Percentiles rank a stretch among this genome's conserved stretches.
phyloP scores from a whole-genome alignment of 2,113 vertebrate genomes.

The Pseudonaja textilis region DNA sequence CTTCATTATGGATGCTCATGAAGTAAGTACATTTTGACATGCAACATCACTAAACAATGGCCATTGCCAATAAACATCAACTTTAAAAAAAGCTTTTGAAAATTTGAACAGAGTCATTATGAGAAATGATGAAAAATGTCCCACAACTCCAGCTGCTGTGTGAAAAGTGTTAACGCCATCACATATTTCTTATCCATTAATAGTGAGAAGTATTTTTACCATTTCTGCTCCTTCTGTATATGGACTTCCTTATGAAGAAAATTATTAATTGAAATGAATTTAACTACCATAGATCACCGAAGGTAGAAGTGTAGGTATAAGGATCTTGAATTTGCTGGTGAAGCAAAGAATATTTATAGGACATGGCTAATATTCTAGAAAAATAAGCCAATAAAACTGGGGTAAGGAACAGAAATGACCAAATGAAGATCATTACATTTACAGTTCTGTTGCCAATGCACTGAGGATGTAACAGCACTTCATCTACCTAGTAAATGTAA shows the following conservation, averaged over 20 bases:
- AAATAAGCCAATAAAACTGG: neutral
- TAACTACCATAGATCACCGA: neutral
- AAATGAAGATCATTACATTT: neutral
- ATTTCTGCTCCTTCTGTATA: neutral
- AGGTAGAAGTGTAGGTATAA: neutral
- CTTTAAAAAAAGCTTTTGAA: neutral
- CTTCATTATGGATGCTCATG: neutral
- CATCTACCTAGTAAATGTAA: neutral
- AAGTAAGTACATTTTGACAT: neutral
- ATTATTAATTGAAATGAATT: neutral
- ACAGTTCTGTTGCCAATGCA: neutral
- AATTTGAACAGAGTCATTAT: neutral
- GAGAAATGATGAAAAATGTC: neutral
- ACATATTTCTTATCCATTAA: neutral
- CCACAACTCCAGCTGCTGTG: neutral
- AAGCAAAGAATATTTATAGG: neutral
- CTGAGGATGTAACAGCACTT: neutral
- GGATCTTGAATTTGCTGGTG: neutral
- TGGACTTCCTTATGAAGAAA: neutral
- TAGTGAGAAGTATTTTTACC: neutral
- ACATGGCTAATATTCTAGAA: neutral
- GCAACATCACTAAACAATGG: neutral
- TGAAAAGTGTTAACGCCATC: neutral
- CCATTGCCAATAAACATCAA: neutral
- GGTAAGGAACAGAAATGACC: neutral